These are phyloP conservation scores for Macrocentrus cingulum DNA, from an alignment of 1,140 invertebrate genomes.

Conservation along the genomic window DNA sequence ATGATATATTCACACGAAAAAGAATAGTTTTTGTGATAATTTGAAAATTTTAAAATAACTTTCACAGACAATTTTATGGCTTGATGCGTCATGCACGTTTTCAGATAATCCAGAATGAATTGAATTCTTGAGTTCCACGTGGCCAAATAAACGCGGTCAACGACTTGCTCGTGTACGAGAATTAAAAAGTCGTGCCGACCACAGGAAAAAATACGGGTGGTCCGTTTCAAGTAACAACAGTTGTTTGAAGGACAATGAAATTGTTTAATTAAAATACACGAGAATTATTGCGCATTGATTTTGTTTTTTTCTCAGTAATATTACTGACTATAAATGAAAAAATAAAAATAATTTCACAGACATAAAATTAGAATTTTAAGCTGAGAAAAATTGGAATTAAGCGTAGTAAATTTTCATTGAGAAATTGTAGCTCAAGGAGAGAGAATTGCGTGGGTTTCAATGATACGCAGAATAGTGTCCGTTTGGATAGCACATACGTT, in stretches of 20 bases:
- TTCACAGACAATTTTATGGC: neutral
- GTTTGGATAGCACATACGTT: conserved; percentile 50
- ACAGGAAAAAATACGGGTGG: no score
- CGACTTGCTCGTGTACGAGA: no score
- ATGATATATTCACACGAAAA: neutral
- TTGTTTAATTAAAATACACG: no score
- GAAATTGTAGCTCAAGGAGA: neutral
- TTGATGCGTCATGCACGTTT: neutral
- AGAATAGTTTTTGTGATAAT: neutral
- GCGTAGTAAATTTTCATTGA: neutral
- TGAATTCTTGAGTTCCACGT: conserved; percentile 2
- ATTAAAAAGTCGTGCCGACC: no score
- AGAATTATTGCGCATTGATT: no score
- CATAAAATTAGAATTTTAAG: no score
- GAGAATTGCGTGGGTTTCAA: neutral
- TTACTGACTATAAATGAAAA: no score
- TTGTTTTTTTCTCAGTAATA: no score
- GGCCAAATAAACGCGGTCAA: neutral
- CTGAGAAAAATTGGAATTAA: neutral
- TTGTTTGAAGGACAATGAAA: no score
- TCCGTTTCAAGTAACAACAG: no score
- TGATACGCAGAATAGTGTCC: conserved; percentile 46
- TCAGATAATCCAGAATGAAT: neutral
- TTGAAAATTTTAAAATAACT: conserved; percentile 5
- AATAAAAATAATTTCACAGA: no score